phyloP scores from a whole-genome alignment of 2,888 invertebrate genomes.

The Cynaeus angustus region DNA sequence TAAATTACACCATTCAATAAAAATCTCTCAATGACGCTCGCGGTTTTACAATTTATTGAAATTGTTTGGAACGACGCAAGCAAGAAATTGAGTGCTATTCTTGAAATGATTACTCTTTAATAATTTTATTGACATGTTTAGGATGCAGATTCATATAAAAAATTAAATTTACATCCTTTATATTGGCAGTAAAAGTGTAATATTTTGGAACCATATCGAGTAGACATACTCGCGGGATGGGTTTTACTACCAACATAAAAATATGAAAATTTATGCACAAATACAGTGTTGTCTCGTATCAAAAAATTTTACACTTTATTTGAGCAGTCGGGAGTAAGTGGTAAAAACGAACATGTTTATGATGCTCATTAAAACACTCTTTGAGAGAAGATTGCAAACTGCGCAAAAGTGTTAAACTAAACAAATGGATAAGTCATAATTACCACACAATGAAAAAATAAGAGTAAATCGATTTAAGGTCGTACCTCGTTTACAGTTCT shows the following conservation, averaged over 20 bases:
- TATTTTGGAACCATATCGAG: constrained; percentile 57
- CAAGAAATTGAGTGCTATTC: constrained; percentile 5
- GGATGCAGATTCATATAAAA: constrained; percentile 58
- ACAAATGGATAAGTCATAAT: constrained; percentile 44
- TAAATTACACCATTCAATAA: constrained; percentile 15
- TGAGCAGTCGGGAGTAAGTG: constrained; percentile 46
- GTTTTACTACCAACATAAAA: constrained; percentile 56
- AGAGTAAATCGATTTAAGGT: constrained; percentile 47
- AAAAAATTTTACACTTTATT: constrained; percentile 58
- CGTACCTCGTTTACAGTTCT: constrained; percentile 45
- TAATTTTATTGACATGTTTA: constrained; percentile 64
- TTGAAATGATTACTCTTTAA: constrained; percentile 59
- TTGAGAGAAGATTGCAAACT: no score
- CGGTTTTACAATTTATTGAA: constrained; percentile 1
- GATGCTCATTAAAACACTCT: constrained; percentile 14
- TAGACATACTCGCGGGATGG: constrained; percentile 44
- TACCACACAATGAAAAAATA: constrained; percentile 33
- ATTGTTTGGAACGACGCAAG: not conserved
- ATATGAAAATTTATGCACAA: constrained; percentile 52
- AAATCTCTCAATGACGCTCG: constrained; percentile 10
- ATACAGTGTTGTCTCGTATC: constrained; percentile 15
- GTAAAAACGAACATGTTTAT: constrained; percentile 41
- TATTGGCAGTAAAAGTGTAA: constrained; percentile 58
- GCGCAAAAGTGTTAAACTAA: constrained; percentile 24
- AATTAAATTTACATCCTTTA: constrained; percentile 58